Percentiles rank a stretch among this genome's conserved stretches.
These are phyloP conservation scores for Ciconia stormi DNA, from an alignment of 2,113 vertebrate species.

Conservation along the genomic window DNA sequence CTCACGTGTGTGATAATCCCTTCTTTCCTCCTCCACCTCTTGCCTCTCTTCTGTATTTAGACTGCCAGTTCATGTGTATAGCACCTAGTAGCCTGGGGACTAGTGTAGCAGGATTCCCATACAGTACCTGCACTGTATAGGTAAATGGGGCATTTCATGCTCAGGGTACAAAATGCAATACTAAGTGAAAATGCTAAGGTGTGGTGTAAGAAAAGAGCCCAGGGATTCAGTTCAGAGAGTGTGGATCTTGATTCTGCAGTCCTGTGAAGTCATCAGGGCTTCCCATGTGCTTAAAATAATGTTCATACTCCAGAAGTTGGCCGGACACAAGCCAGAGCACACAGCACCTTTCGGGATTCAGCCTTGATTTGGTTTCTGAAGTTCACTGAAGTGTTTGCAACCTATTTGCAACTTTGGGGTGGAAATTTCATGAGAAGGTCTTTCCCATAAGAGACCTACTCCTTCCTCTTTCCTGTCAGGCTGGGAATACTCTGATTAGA, in stretches of 20 bases:
- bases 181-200: background rate
- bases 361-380: background rate
- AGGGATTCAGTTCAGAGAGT: background rate
- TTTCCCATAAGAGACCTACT: background rate
- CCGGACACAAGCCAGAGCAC: background rate
- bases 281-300: background rate
- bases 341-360: background rate
- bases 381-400: background rate
- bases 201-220: background rate
- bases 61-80: background rate
- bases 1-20: background rate
- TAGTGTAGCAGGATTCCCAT: background rate
- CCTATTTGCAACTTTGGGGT: background rate
- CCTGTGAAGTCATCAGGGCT: background rate
- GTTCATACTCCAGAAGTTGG: background rate
- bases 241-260: background rate
- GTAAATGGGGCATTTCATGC: background rate
- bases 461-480: constrained; percentile 23
- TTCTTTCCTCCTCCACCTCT: background rate
- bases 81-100: background rate
- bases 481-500: constrained; percentile 48
- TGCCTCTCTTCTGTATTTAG: background rate
- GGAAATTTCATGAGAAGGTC: background rate
- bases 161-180: background rate
- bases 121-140: background rate